A percentile compares a stretch with the other conserved stretches of the same genome.
Evolutionary conservation across 2,113 vertebrate genomes (phyloP).

Genomic region (Dromiciops gliroides): DNA sequence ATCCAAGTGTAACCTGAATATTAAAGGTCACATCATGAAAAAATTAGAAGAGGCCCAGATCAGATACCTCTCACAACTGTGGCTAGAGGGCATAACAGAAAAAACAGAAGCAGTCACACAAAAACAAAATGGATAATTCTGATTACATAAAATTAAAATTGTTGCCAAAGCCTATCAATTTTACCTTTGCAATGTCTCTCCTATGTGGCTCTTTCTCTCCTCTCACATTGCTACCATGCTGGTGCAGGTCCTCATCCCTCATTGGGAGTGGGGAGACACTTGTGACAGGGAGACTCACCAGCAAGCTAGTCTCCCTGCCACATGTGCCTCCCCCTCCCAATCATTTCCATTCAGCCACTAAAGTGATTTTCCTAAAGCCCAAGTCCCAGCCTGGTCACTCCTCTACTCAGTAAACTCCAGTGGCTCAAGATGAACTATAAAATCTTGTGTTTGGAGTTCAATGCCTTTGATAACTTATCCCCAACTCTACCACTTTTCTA

Average conservation of each 20-base stretch:
- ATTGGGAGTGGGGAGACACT: too few species aligned
- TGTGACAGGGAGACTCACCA: too few species aligned
- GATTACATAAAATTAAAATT: neutral
- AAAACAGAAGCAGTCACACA: neutral
- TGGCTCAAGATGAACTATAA: neutral
- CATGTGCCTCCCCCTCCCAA: too few species aligned
- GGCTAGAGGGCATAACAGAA: neutral
- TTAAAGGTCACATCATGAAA: neutral
- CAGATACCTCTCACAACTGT: neutral
- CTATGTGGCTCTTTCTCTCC: neutral
- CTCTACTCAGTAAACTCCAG: neutral
- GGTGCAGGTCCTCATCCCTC: too few species aligned
- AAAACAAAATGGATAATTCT: neutral
- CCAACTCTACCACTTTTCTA: neutral
- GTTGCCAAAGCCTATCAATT: neutral
- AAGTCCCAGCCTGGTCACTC: neutral
- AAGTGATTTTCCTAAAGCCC: neutral
- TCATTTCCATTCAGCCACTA: too few species aligned
- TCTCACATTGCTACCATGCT: neutral
- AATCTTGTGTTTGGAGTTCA: neutral
- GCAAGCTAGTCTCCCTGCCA: too few species aligned
- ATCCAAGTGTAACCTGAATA: neutral
- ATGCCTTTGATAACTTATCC: neutral
- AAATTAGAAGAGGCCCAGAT: too few species aligned
- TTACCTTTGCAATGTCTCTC: neutral